These are phyloP conservation scores for Lophius piscatorius DNA, from an alignment of 2,113 vertebrate genomes.

Conservation along the genomic window DNA sequence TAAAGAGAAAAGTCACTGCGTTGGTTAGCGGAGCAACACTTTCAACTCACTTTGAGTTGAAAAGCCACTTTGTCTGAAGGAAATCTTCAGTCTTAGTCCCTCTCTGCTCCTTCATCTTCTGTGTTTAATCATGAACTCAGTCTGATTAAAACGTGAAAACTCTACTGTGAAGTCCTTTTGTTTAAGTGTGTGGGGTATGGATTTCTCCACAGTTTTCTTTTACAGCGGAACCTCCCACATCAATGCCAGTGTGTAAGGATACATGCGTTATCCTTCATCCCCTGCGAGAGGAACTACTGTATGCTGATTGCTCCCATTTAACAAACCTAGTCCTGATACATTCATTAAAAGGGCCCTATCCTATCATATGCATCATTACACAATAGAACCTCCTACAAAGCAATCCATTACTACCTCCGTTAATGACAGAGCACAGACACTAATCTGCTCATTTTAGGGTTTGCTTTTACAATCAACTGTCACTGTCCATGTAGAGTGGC, in stretches of 20 bases:
- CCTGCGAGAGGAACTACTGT: background rate
- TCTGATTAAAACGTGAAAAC: background rate
- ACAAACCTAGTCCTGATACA: slow-evolving; percentile 6
- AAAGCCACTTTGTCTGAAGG: background rate
- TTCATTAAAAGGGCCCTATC: slow-evolving; percentile 23
- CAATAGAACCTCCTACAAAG: slow-evolving; percentile 42
- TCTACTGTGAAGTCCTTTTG: background rate
- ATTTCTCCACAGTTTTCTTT: slow-evolving; percentile 34
- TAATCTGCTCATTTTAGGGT: slow-evolving; percentile 32
- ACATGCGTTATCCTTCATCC: slow-evolving; percentile 32
- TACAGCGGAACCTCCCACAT: slow-evolving; percentile 22
- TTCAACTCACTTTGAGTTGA: background rate
- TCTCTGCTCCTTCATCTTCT: background rate
- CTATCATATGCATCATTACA: slow-evolving; percentile 46
- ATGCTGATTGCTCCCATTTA: slow-evolving; percentile 12
- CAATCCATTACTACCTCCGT: slow-evolving; percentile 40
- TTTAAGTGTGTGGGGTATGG: slow-evolving; percentile 1
- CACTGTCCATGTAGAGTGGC: no score
- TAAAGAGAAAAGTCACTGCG: background rate
- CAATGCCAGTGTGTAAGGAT: slow-evolving; percentile 20
- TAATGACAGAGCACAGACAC: slow-evolving; percentile 51
- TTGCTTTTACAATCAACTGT: slow-evolving; percentile 21
- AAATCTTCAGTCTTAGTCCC: background rate
- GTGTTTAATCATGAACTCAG: slow-evolving; percentile 5
- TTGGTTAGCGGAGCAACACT: slow-evolving; percentile 7